Percentiles rank a stretch among this genome's conserved stretches.
These are phyloP conservation scores for Hemitrygon akajei DNA, from an alignment of 2,797 vertebrate genomes.

Conservation along the genomic window DNA sequence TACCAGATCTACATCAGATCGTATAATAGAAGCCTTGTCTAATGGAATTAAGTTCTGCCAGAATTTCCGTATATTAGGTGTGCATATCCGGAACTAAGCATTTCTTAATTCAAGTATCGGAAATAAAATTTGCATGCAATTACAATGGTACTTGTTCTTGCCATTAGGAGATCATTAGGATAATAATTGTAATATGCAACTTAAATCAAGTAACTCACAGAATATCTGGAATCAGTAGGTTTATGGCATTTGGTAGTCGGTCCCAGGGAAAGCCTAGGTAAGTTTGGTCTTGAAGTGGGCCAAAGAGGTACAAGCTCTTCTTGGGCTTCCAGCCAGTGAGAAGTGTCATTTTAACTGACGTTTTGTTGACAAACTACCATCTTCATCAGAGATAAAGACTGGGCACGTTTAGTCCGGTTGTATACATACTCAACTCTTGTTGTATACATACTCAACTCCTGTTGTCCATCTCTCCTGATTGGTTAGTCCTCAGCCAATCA, in stretches of 20 bases:
- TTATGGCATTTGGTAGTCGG: not conserved
- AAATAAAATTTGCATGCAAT: not conserved
- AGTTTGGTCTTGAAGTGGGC: not conserved
- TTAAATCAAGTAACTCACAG: not conserved
- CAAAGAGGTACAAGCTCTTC: not conserved
- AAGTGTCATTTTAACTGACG: too few species aligned
- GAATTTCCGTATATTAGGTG: not conserved
- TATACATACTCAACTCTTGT: too few species aligned
- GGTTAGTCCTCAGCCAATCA: too few species aligned
- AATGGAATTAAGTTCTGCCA: not conserved
- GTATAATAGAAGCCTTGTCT: not conserved
- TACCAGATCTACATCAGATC: not conserved
- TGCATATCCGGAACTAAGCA: not conserved
- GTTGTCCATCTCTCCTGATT: too few species aligned
- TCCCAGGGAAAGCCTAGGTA: not conserved
- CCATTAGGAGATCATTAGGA: too few species aligned
- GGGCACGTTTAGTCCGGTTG: too few species aligned
- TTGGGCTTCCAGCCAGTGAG: too few species aligned
- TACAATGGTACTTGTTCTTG: not conserved
- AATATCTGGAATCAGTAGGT: too few species aligned
- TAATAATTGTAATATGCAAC: not conserved
- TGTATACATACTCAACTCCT: too few species aligned
- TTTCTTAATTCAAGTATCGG: not conserved
- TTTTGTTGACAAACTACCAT: too few species aligned
- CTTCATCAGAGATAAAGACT: too few species aligned